These are phyloP conservation scores for Nomada goodeniana DNA, from an alignment of 2,888 invertebrate species.

Conservation along the genomic window DNA sequence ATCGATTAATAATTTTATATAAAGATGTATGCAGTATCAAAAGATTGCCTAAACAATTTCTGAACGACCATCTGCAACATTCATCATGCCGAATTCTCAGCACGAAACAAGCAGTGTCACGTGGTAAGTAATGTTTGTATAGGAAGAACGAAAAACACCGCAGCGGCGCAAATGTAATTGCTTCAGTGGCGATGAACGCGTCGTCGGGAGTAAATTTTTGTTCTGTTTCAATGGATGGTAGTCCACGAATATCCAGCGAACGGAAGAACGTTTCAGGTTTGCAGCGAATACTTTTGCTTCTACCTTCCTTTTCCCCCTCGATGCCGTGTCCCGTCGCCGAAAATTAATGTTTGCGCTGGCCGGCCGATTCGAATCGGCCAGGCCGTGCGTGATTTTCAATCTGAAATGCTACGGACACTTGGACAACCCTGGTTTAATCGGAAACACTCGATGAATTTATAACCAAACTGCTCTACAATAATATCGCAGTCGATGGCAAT, in stretches of 20 bases:
- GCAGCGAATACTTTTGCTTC: conserved; percentile 54
- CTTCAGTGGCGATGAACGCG: not conserved
- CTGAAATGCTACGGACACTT: conserved; percentile 42
- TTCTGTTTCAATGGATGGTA: conserved; percentile 35
- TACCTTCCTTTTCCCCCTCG: conserved; percentile 6
- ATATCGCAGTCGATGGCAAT: not conserved
- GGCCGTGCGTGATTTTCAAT: conserved; percentile 56
- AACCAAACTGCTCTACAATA: conserved; percentile 42
- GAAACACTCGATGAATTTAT: conserved; percentile 47
- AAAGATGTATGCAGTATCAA: too few relatives aligned
- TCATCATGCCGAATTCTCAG: too few relatives aligned
- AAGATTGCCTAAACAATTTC: too few relatives aligned
- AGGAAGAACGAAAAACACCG: conserved; percentile 36
- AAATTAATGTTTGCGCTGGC: conserved; percentile 62
- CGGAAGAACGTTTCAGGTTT: conserved; percentile 60
- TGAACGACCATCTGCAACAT: too few relatives aligned
- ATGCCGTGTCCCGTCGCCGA: conserved; percentile 36
- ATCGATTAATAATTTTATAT: too few relatives aligned
- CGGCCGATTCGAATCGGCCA: conserved; percentile 43
- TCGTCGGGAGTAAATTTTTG: conserved; percentile 16
- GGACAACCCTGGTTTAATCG: conserved; percentile 49
- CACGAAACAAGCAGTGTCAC: too few relatives aligned
- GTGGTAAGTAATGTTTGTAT: conserved; percentile 21
- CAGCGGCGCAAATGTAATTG: conserved; percentile 17
- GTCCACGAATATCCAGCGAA: conserved; percentile 54